Evolutionary conservation across 1,140 invertebrate species (phyloP).

Genomic region (Saxidomus purpurata): DNA sequence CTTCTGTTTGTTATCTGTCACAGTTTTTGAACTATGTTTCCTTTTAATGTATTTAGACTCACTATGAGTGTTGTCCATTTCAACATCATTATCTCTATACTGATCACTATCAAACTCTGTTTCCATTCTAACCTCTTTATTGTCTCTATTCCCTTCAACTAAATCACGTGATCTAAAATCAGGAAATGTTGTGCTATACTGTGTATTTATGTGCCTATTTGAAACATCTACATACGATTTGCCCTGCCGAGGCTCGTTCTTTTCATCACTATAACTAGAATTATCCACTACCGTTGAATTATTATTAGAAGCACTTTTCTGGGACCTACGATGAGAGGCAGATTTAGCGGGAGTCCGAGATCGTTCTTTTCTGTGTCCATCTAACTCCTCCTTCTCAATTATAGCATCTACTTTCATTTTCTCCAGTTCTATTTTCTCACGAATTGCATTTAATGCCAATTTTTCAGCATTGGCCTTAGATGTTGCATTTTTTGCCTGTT

Average conservation of each 20-base stretch:
- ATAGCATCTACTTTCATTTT: slow-evolving; percentile 22
- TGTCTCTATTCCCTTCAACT: slow-evolving; percentile 59
- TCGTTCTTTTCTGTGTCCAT: slow-evolving; percentile 51
- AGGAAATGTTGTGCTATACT: slow-evolving; percentile 77
- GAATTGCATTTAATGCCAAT: slow-evolving; percentile 55
- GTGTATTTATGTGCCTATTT: slow-evolving; percentile 65
- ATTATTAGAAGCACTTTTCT: slow-evolving; percentile 63
- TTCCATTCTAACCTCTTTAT: slow-evolving; percentile 51
- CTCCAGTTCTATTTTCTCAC: slow-evolving; percentile 63
- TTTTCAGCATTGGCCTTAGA: slow-evolving; percentile 74
- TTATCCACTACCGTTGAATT: slow-evolving; percentile 16
- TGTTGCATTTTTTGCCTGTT: slow-evolving; percentile 74
- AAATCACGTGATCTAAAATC: slow-evolving; percentile 76
- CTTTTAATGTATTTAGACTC: slow-evolving; percentile 77
- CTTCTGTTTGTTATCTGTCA: slow-evolving; percentile 44
- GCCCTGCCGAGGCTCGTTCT: slow-evolving; percentile 39
- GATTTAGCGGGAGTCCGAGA: slow-evolving; percentile 45
- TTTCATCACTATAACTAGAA: slow-evolving; percentile 42
- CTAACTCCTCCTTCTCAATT: slow-evolving; percentile 9
- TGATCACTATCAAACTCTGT: slow-evolving; percentile 45
- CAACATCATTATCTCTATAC: slow-evolving; percentile 53
- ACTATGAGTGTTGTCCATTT: slow-evolving; percentile 54
- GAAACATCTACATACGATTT: slow-evolving; percentile 56
- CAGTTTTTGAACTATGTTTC: slow-evolving; percentile 63
- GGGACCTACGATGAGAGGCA: slow-evolving; percentile 1